A percentile compares a stretch with the other conserved stretches of the same genome.
Evolutionary conservation across 2,888 invertebrate species (phyloP).

Genomic region (Cryptus armator): DNA sequence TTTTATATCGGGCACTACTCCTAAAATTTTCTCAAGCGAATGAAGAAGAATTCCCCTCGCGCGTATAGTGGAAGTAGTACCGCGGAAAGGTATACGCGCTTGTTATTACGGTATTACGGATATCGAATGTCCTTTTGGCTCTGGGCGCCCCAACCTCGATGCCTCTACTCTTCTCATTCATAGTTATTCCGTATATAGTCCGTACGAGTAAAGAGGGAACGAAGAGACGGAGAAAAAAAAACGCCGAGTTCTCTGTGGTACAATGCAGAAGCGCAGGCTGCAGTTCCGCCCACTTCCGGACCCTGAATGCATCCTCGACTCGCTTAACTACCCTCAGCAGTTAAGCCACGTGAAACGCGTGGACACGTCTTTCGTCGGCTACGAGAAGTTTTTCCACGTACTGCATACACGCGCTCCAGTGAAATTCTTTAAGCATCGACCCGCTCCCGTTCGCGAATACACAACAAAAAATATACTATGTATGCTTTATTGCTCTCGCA

Average conservation of each 20-base stretch:
- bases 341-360: slow-evolving; percentile 81
- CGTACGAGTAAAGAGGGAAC: slow-evolving; percentile 72
- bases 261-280: slow-evolving; percentile 82
- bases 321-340: slow-evolving; percentile 83
- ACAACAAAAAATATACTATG: slow-evolving; percentile 15
- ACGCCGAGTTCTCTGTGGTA: slow-evolving; percentile 77
- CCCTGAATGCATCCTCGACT: slow-evolving; percentile 83
- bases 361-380: slow-evolving; percentile 80
- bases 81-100: slow-evolving; percentile 67
- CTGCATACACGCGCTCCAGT: slow-evolving; percentile 47
- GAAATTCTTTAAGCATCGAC: slow-evolving; percentile 49
- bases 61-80: slow-evolving; percentile 62
- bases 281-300: slow-evolving; percentile 85
- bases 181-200: slow-evolving; percentile 36
- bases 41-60: slow-evolving; percentile 64
- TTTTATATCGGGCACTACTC: slow-evolving; percentile 53
- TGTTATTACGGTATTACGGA: slow-evolving; percentile 84
- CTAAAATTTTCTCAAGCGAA: slow-evolving; percentile 67
- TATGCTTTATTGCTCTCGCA: slow-evolving; percentile 35
- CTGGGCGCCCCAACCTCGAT: slow-evolving; percentile 69
- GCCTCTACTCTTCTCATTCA: slow-evolving; percentile 67
- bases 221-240: slow-evolving; percentile 71
- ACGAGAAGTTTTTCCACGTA: slow-evolving; percentile 31
- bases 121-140: slow-evolving; percentile 85
- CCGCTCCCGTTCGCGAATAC: slow-evolving; percentile 46